Percentiles rank a stretch among this genome's conserved stretches.
Conservation (phyloP, 2,888 invertebrate species). For the Lacanobia wlatinum region DNA sequence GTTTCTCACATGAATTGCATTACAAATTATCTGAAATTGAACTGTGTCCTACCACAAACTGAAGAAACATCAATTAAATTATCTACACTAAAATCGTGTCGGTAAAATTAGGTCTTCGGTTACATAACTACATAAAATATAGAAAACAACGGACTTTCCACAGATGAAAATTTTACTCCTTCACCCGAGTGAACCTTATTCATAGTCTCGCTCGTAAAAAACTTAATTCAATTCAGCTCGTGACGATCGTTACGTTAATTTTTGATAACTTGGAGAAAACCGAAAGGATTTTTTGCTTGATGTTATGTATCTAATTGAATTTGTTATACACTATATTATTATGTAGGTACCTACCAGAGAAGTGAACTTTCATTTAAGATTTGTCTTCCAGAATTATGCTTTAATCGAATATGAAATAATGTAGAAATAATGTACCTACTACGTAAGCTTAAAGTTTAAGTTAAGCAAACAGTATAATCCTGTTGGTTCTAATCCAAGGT, state of each 20-base stretch:
- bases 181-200: slow-evolving; percentile 27
- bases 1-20: neutral
- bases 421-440: neutral
- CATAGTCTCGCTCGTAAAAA: slow-evolving; percentile 55
- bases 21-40: neutral
- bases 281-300: slow-evolving; percentile 17
- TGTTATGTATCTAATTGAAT: slow-evolving; percentile 22
- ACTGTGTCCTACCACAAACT: neutral
- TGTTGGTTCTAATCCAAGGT: slow-evolving; percentile 16
- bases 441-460: neutral
- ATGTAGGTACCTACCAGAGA: slow-evolving; percentile 9
- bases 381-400: neutral
- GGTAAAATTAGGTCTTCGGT: neutral
- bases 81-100: neutral
- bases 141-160: slow-evolving; percentile 9
- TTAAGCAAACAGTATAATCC: neutral
- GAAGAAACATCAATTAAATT: neutral
- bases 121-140: slow-evolving; percentile 11
- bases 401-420: neutral
- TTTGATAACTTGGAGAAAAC: slow-evolving; percentile 44
- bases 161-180: slow-evolving; percentile 41
- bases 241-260: slow-evolving; percentile 50
- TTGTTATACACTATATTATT: neutral
- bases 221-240: slow-evolving; percentile 47
- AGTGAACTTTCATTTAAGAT: neutral